Evolutionary conservation across 1,140 invertebrate genomes (phyloP).

Genomic region (Plutomurus gul): DNA sequence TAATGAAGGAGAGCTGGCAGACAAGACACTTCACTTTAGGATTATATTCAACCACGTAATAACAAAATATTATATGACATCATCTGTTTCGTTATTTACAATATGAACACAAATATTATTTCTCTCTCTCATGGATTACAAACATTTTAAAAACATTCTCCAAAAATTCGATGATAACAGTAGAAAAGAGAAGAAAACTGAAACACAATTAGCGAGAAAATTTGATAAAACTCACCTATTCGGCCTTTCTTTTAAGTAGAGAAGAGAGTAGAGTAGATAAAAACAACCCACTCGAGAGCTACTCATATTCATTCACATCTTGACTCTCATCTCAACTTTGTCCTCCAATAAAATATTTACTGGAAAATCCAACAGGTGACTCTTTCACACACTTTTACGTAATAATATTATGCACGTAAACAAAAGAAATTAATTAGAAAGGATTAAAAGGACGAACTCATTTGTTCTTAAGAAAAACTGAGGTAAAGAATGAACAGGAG

Average conservation of each 20-base stretch:
- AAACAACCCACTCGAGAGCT: background rate
- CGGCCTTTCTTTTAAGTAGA: conserved; percentile 3
- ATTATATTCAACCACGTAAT: background rate
- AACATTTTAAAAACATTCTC: background rate
- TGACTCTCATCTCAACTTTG: no score
- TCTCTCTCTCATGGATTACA: background rate
- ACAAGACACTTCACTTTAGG: no score
- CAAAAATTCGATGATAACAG: no score
- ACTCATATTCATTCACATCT: background rate
- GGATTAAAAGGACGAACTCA: no score
- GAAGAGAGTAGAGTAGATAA: no score
- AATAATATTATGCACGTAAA: no score
- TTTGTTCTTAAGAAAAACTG: no score
- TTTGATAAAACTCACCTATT: conserved; percentile 1
- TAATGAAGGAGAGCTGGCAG: no score
- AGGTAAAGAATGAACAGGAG: no score
- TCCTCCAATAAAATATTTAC: no score
- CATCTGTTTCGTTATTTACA: background rate
- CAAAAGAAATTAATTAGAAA: no score
- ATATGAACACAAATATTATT: background rate
- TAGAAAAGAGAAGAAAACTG: background rate
- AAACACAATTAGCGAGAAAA: background rate
- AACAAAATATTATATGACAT: background rate
- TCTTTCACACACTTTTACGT: no score
- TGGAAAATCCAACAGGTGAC: conserved; percentile 1